Conservation (phyloP, 2,113 vertebrate genomes). For the Neolamprologus falcicula region DNA sequence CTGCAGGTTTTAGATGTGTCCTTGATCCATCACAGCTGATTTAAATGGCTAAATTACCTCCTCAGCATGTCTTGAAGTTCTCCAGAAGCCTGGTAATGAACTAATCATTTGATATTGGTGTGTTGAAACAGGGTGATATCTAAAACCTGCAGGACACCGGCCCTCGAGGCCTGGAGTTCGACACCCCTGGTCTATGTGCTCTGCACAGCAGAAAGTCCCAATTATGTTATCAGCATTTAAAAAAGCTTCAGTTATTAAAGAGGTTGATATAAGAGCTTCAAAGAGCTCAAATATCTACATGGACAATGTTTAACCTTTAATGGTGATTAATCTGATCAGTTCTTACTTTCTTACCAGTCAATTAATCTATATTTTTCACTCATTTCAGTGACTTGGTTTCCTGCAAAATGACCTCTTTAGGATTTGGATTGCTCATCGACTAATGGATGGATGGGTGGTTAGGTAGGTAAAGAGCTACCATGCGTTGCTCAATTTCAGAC, state of each 20-base stretch:
- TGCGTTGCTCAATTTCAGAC: not conserved
- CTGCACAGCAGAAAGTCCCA: not conserved
- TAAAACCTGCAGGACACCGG: not conserved
- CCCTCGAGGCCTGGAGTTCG: rapidly evolving
- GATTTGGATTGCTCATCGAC: not conserved
- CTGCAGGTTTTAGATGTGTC: not conserved
- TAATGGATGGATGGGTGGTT: not conserved
- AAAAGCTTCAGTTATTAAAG: not conserved
- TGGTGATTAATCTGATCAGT: not conserved
- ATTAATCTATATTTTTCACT: not conserved
- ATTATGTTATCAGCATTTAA: not conserved
- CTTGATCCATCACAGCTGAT: not conserved
- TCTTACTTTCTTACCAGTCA: not conserved
- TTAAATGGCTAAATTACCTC: not conserved
- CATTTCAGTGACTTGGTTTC: not conserved
- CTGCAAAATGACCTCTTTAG: not conserved
- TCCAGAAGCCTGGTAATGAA: not conserved
- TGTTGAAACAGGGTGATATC: not conserved
- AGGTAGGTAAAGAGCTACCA: not conserved
- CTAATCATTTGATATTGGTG: not conserved
- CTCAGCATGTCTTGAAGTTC: not conserved
- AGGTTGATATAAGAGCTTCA: not conserved
- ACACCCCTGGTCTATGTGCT: not conserved
- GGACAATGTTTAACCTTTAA: not conserved
- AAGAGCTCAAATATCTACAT: not conserved